A percentile compares a stretch with the other conserved stretches of the same genome.
Evolutionary conservation across 1,140 invertebrate genomes (phyloP).

Genomic region (Drosophila lacteicornis): DNA sequence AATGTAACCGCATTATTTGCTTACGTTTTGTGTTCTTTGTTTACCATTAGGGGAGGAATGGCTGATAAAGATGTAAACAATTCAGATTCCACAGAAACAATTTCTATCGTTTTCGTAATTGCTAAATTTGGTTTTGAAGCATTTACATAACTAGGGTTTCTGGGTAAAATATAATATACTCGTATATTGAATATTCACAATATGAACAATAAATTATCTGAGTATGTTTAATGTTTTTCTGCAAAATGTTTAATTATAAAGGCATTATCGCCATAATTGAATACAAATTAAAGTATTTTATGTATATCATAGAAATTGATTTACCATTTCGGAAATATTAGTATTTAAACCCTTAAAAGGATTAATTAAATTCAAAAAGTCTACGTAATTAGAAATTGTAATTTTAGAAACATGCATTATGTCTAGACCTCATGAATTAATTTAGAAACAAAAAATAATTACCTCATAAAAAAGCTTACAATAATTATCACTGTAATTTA

Average conservation of each 20-base stretch:
- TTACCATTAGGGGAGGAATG: neutral
- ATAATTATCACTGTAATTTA: neutral
- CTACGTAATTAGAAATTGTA: no score
- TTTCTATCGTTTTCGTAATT: slow-evolving; percentile 1
- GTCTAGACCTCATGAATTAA: no score
- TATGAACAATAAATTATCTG: neutral
- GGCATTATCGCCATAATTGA: neutral
- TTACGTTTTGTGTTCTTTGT: slow-evolving; percentile 11
- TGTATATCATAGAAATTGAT: no score
- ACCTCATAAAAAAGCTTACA: neutral
- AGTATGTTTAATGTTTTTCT: neutral
- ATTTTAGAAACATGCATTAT: no score
- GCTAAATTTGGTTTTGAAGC: neutral
- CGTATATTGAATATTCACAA: no score
- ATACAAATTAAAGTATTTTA: neutral
- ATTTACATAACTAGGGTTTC: no score
- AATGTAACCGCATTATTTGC: slow-evolving; percentile 10
- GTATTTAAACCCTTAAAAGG: no score
- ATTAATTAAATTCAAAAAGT: no score
- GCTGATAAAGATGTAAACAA: slow-evolving; percentile 3
- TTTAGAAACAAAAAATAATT: no score
- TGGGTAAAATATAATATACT: neutral
- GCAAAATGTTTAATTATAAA: neutral
- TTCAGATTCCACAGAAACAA: neutral
- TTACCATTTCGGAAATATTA: neutral